Conservation (phyloP, 37 sponge, comb jelly and placozoan genomes). For the Diacarnus erythraeanus region DNA sequence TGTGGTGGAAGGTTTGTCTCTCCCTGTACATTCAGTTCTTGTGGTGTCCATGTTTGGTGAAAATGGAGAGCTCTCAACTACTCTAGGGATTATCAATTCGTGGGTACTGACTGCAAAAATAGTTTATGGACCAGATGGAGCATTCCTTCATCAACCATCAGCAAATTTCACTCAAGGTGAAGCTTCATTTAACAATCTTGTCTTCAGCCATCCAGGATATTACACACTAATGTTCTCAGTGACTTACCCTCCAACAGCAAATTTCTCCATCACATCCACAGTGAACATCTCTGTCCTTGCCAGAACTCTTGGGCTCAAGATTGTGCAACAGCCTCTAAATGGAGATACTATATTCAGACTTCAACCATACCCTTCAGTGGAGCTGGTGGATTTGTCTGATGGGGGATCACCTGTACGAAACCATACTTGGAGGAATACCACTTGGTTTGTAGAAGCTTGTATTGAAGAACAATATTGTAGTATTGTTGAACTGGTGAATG, state of each 20-base stretch:
- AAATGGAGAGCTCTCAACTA: conserved; percentile 13
- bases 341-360: conserved; percentile 52
- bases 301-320: conserved; percentile 21
- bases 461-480: background rate
- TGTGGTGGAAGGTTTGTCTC: conserved; percentile 8
- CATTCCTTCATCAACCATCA: background rate
- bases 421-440: conserved; percentile 66
- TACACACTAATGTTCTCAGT: conserved; percentile 53
- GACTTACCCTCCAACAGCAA: conserved; percentile 47
- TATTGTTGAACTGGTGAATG: background rate
- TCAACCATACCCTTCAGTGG: conserved; percentile 35
- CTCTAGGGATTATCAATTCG: conserved; percentile 39
- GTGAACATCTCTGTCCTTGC: background rate
- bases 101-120: conserved; percentile 53
- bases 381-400: conserved; percentile 32
- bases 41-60: conserved; percentile 46
- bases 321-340: conserved; percentile 23
- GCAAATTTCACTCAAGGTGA: conserved; percentile 55
- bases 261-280: conserved; percentile 17
- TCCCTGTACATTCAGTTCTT: background rate
- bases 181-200: conserved; percentile 60
- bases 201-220: conserved; percentile 59
- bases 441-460: conserved; percentile 47
- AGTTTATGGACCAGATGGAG: background rate
- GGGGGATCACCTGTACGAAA: conserved; percentile 34